Base-by-base conservation (phyloP, 2,113 vertebrate genomes). In the Ceyx margarethae region DNA sequence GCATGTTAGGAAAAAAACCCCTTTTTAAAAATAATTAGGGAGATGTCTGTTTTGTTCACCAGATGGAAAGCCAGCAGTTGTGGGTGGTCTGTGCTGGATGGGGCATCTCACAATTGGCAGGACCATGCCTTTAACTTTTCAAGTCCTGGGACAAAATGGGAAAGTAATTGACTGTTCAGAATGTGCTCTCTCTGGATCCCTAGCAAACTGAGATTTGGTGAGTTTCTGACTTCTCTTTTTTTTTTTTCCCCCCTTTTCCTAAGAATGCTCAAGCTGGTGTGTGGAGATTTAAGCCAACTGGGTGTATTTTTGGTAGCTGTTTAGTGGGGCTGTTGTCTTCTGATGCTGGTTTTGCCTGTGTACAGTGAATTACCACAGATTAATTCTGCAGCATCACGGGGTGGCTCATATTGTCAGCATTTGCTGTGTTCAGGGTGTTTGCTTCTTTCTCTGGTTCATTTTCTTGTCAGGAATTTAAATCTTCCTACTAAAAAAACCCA, bases 21-120 rank as follows among this genome's bases (percentile, higher is more conserved):
- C 97, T 97, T 98, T 98, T 98, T 97, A 98, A 97, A 98, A 98
- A 98, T 98, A 98, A 98, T 98, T 98, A 98, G 97, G 97, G 97
- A 98, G 98, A 97, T 98, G 98, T 98, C 98, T 98, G 97, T 98
- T 98, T 98, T 97, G 97, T 98, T 98, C 98, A 98, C 97, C 98
- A 98, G 98, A 98, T 98, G 98, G 98, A 98, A 98, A 98, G 97
- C 96, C 97, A 95, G 80, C 97, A 95, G 96, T 97, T 97, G 98
- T 98, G 98, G 98, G 98, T 98, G 97, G 98, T 98, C 98, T 96
- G 93, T 97, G 97, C 96, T 97, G 96, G 96, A 97, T 97, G 97
- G 97, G 97, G 97, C 97, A 97, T 93, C 96, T 97, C 96, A 95
- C 96, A 97, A 97, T 98, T 98, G 98, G 97, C 97, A 98, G 97